These are phyloP conservation scores for Cheumatopsyche charites DNA, from an alignment of 1,140 invertebrate genomes.

Conservation along the genomic window DNA sequence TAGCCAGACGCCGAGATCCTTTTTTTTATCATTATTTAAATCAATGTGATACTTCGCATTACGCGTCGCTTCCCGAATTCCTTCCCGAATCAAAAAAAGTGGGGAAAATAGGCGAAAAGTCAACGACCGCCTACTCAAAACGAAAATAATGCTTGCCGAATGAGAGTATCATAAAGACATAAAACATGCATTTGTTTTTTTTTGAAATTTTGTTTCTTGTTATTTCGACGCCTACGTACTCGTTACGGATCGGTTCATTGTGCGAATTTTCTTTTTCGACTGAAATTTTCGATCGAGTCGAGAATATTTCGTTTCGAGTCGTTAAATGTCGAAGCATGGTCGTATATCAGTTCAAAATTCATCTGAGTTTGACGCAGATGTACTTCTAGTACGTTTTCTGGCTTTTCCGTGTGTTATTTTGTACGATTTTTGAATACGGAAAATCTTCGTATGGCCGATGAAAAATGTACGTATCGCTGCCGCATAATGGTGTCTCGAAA, in stretches of 20 bases:
- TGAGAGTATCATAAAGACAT: too few relatives aligned
- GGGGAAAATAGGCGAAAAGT: not conserved
- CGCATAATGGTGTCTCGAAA: conserved; percentile 8
- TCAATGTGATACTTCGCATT: conserved; percentile 11
- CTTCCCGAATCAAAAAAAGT: not conserved
- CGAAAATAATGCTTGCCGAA: too few relatives aligned
- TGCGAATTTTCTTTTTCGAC: too few relatives aligned
- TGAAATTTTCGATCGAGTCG: not conserved
- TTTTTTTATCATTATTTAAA: conserved; percentile 15
- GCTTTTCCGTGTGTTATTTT: too few relatives aligned
- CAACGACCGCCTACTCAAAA: not conserved
- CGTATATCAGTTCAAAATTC: not conserved
- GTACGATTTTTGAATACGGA: too few relatives aligned
- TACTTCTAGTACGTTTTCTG: not conserved
- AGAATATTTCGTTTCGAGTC: not conserved
- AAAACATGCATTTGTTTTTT: too few relatives aligned
- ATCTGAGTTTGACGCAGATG: conserved; percentile 2
- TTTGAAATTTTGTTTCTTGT: too few relatives aligned
- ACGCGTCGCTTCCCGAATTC: not conserved
- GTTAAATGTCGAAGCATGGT: not conserved
- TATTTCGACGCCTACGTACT: not conserved
- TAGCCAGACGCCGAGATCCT: not conserved
- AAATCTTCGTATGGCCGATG: too few relatives aligned
- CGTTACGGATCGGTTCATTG: too few relatives aligned
- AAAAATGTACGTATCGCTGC: not conserved